Conservation (phyloP, 2,888 invertebrate genomes). For the Euphydryas editha region DNA sequence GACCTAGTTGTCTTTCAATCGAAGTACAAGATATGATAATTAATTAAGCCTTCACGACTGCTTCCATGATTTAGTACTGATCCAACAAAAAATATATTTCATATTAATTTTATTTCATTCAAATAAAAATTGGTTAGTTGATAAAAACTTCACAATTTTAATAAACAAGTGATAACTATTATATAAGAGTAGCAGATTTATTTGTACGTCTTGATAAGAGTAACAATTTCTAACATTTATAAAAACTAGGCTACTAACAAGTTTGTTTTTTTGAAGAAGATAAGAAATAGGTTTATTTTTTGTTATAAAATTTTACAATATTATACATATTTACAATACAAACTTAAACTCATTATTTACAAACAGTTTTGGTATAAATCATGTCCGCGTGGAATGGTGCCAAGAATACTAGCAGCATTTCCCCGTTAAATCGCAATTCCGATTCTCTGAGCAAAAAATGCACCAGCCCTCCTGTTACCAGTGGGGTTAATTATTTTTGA, state of each 20-base stretch:
- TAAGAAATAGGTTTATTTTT: not conserved
- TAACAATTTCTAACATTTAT: too few species aligned
- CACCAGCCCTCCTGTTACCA: too few species aligned
- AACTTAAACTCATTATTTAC: too few species aligned
- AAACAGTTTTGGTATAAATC: too few species aligned
- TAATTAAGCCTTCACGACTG: not conserved
- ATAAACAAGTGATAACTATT: not conserved
- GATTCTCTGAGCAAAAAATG: too few species aligned
- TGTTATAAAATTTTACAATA: too few species aligned
- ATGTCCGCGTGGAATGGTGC: too few species aligned
- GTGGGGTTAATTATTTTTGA: too few species aligned
- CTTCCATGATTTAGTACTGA: not conserved
- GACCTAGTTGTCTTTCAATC: slow-evolving; percentile 29
- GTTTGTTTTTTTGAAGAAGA: not conserved
- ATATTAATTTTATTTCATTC: not conserved
- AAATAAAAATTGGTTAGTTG: not conserved
- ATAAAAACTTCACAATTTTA: not conserved
- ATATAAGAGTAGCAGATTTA: too few species aligned
- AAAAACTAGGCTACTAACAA: not conserved
- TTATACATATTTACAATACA: too few species aligned
- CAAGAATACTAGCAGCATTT: too few species aligned
- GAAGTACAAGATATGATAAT: slow-evolving; percentile 24
- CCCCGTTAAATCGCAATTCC: too few species aligned
- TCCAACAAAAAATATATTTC: not conserved
- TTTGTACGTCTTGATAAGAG: not conserved